Conservation (phyloP, 2,113 vertebrate genomes). For the Butorides virescens region DNA sequence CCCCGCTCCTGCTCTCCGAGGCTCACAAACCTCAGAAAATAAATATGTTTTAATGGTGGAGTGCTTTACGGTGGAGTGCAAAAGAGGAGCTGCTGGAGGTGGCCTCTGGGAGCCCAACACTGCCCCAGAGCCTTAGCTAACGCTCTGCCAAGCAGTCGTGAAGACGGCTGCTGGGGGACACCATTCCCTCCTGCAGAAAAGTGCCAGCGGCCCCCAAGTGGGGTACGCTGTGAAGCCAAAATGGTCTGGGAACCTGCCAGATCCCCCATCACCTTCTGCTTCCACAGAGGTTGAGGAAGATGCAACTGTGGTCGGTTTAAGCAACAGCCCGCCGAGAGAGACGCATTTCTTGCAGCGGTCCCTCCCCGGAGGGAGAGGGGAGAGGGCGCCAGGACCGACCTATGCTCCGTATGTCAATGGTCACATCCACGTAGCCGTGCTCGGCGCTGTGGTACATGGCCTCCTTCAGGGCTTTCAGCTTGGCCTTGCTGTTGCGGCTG, state of each 20-base stretch:
- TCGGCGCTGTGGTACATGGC: conserved; percentile 98
- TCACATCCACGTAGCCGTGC: conserved; percentile 94
- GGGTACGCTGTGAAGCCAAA: not conserved
- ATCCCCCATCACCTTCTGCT: not conserved
- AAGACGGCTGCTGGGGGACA: not conserved
- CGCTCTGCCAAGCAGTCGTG: not conserved
- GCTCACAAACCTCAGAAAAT: not conserved
- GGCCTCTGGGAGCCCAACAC: not conserved
- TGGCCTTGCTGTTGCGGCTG: conserved; percentile 90
- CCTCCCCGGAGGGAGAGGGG: not conserved
- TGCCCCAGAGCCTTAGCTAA: not conserved
- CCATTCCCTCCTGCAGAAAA: not conserved
- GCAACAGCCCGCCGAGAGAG: not conserved
- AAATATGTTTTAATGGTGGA: not conserved
- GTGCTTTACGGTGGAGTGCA: not conserved
- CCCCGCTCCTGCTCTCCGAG: not conserved
- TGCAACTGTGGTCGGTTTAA: not conserved
- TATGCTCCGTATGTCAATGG: conserved; percentile 93
- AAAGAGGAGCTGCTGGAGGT: not conserved
- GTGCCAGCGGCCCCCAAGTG: not conserved
- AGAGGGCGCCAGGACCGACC: conserved; percentile 74
- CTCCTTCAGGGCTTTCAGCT: conserved; percentile 93
- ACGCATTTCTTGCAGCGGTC: accelerated
- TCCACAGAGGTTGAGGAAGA: not conserved
- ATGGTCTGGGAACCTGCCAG: not conserved